A percentile compares a stretch with the other conserved stretches of the same genome.
These are phyloP conservation scores for Pseudomyrmex concolor DNA, from an alignment of 1,140 invertebrate species.

Conservation along the genomic window DNA sequence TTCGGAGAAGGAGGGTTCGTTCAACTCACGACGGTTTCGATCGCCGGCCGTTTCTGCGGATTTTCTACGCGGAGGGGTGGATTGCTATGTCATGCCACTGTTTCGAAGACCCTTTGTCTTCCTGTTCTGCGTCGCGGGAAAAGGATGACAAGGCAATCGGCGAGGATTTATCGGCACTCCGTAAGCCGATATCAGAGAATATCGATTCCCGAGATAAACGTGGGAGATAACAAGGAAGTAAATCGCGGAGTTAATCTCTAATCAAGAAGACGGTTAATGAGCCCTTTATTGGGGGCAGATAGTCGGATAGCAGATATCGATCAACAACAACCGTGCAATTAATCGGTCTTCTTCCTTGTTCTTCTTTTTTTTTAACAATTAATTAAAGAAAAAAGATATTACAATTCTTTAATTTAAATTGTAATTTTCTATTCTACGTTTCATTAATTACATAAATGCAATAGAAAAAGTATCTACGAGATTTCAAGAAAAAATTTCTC, in stretches of 20 bases:
- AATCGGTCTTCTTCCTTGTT: neutral
- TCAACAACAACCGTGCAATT: neutral
- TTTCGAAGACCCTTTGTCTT: slow-evolving; percentile 31
- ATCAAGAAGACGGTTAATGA: slow-evolving; percentile 9
- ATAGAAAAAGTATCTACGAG: neutral
- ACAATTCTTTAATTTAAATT: no score
- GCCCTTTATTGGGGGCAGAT: neutral
- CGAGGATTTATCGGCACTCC: neutral
- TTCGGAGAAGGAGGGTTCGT: slow-evolving; percentile 62
- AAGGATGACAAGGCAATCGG: neutral
- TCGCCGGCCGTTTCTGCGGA: slow-evolving; percentile 43
- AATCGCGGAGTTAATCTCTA: slow-evolving; percentile 24
- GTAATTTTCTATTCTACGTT: no score
- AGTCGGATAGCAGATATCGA: neutral
- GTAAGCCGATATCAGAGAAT: slow-evolving; percentile 11
- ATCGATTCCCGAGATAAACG: slow-evolving; percentile 13
- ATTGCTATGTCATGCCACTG: slow-evolving; percentile 58
- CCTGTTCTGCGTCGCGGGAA: neutral
- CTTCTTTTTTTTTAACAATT: neutral
- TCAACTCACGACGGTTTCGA: slow-evolving; percentile 58
- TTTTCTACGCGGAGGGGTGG: slow-evolving; percentile 18
- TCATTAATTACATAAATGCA: no score
- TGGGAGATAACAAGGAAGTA: slow-evolving; percentile 1
- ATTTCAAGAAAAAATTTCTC: neutral
- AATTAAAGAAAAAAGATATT: no score